These are phyloP conservation scores for Ahaetulla prasina DNA, from an alignment of 2,113 vertebrate genomes.

Conservation along the genomic window DNA sequence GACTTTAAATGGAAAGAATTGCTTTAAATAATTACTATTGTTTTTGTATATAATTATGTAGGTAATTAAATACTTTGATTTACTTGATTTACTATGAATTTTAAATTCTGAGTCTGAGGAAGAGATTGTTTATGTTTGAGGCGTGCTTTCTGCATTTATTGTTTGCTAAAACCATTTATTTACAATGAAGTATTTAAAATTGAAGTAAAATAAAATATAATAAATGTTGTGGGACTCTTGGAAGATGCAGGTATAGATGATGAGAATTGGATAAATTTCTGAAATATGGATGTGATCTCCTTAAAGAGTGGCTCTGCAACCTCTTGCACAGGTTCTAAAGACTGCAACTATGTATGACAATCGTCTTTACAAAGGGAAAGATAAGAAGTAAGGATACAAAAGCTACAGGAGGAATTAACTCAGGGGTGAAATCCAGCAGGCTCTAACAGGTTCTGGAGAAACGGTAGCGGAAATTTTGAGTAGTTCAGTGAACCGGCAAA, in stretches of 20 bases:
- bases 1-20: not conserved
- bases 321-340: not conserved
- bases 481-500: too few species aligned
- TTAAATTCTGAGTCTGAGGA: not conserved
- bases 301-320: not conserved
- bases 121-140: not conserved
- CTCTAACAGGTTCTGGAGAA: too few species aligned
- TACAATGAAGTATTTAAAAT: not conserved
- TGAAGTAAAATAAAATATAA: not conserved
- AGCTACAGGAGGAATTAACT: not conserved
- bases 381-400: not conserved
- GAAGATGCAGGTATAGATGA: not conserved
- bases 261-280: not conserved
- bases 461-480: too few species aligned
- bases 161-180: not conserved
- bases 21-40: not conserved
- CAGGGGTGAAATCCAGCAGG: too few species aligned
- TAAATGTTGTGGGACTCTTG: not conserved
- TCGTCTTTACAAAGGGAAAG: not conserved
- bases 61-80: not conserved
- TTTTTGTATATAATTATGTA: not conserved
- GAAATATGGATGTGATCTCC: not conserved
- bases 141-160: not conserved
- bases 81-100: not conserved
- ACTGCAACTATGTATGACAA: not conserved